Base-by-base conservation (phyloP, 2,888 invertebrate species). In the Ptychoptera albimana region DNA sequence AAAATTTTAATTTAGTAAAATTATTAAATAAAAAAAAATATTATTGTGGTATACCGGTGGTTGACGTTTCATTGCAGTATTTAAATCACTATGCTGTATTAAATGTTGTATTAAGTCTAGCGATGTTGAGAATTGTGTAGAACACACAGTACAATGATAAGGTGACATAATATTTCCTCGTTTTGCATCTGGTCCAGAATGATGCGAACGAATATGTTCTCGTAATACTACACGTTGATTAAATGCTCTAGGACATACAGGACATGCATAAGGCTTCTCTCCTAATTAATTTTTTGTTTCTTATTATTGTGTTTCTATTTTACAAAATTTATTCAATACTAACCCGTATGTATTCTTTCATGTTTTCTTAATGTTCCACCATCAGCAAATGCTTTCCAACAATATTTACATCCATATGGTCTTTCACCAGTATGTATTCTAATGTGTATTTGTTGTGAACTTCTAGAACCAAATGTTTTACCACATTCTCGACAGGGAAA, bases 341-440 rank as follows among this genome's bases (percentile, higher is more conserved):
- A 50, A 69, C 75, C 84, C 0, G 87, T 87, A 54, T 87, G 87
- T 54, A 87, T 87, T 9, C 87, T 70, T 57, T 87, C 87, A 58
- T 87, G 87, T 57, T 87, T 87, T 31, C 87, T 67, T 38, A 87
- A 61, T 2, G 87, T 87, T 16, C 87, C 87, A 35, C 87, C 87
- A 60, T 87, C 87, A 0, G 87, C 87, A 59, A 87, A 87, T 0
- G 86, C 86, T 59, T 87, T 87, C 85, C 85, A 85, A 58, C 87
- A 87, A 63, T 80, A 87, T 9, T 82, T 73, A 57, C 87, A 87
- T 1, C 82, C 84, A 55, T 87, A 87, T 0, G 86, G 87, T 35
- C 85, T 69, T 60, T 87, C 87, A 4, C 65, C 84, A 0, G 87
- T 87, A 58, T 87, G 87, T 51, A 87, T 86, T 39, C 87, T 74